Percentiles rank a stretch among this genome's conserved stretches.
Evolutionary conservation across 1,140 invertebrate genomes (phyloP).

Genomic region (Drosophila rufa): DNA sequence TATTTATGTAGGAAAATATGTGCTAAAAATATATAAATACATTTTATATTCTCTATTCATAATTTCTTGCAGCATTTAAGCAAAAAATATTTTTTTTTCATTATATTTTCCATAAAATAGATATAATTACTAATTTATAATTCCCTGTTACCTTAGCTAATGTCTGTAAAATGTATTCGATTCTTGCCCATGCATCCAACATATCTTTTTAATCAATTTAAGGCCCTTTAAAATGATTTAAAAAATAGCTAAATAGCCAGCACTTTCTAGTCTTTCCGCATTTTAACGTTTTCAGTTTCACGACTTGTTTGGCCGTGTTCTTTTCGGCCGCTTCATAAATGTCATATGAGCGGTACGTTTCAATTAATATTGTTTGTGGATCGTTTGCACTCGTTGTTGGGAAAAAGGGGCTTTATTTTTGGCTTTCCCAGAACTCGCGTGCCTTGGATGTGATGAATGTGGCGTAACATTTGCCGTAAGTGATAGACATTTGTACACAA

Average conservation of each 20-base stretch:
- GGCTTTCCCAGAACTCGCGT: conserved; percentile 59
- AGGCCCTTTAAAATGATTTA: not conserved
- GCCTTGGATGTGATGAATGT: conserved; percentile 65
- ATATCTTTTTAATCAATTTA: too few species aligned
- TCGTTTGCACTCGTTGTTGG: conserved; percentile 41
- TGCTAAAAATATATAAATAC: too few species aligned
- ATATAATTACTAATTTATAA: too few species aligned
- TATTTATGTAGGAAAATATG: too few species aligned
- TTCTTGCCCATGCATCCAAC: too few species aligned
- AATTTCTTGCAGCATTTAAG: too few species aligned
- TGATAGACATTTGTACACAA: conserved; percentile 60
- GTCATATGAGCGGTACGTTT: conserved; percentile 75
- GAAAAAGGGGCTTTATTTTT: conserved; percentile 12
- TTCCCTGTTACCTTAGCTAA: too few species aligned
- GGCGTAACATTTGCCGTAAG: conserved; percentile 60
- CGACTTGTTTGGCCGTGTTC: conserved; percentile 25
- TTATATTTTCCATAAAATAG: too few species aligned
- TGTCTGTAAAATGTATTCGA: too few species aligned
- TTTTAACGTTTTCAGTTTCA: conserved; percentile 9
- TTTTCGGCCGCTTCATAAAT: conserved; percentile 70
- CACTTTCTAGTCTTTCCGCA: not conserved
- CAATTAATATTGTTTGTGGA: conserved; percentile 78
- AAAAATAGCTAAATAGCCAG: conserved; percentile 5
- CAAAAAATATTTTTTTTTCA: too few species aligned
- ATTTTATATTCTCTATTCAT: too few species aligned